Percentiles rank a stretch among this genome's conserved stretches.
Conservation (phyloP, 2,888 invertebrate species). For the Ornithoptera alexandrae region DNA sequence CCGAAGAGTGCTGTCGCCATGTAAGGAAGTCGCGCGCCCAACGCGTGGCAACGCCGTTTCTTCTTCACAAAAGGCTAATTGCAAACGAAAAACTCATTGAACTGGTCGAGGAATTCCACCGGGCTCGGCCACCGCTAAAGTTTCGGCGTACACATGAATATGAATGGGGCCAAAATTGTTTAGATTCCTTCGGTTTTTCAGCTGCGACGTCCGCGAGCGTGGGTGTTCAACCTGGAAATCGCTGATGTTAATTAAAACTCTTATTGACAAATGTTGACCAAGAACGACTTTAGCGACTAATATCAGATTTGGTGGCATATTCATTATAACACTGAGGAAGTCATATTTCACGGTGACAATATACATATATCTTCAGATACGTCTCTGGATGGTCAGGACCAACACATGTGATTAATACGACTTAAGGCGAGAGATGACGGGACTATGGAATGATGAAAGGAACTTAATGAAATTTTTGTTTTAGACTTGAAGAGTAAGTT, state of each 20-base stretch:
- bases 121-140: conserved; percentile 64
- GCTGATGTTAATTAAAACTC: conserved; percentile 33
- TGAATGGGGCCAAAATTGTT: conserved; percentile 60
- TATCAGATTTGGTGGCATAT: too few relatives aligned
- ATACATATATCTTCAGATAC: too few relatives aligned
- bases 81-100: conserved; percentile 60
- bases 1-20: conserved; percentile 44
- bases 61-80: conserved; percentile 65
- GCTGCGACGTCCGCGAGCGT: conserved; percentile 45
- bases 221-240: conserved; percentile 51
- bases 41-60: conserved; percentile 64
- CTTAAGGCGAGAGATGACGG: too few relatives aligned
- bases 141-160: conserved; percentile 66
- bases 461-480: too few relatives aligned
- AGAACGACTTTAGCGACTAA: not conserved
- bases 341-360: too few relatives aligned
- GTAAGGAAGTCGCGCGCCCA: conserved; percentile 59
- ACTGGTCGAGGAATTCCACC: conserved; percentile 55
- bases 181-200: conserved; percentile 54
- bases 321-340: too few relatives aligned
- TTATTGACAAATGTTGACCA: conserved; percentile 31
- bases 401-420: too few relatives aligned
- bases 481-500: too few relatives aligned
- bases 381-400: too few relatives aligned
- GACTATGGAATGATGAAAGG: too few relatives aligned